Conservation (phyloP, 2,113 vertebrate genomes). For the Engystomops pustulosus region DNA sequence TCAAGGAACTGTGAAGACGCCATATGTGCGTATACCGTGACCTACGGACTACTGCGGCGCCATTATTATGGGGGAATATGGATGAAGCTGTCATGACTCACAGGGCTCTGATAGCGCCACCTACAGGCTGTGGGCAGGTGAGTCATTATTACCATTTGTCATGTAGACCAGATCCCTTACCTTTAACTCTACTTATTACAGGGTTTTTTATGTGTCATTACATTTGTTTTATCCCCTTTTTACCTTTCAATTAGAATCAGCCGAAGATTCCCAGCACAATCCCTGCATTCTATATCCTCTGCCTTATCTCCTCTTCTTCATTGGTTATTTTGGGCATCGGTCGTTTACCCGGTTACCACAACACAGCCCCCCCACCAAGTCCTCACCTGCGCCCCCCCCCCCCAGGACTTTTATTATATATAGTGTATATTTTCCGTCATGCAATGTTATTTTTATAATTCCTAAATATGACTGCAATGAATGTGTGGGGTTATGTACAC, state of each 20-base stretch:
- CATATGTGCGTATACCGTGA: not conserved
- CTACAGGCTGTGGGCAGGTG: not conserved
- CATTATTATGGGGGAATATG: not conserved
- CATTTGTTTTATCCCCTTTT: too few species aligned
- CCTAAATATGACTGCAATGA: conserved; percentile 10
- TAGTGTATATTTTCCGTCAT: not conserved
- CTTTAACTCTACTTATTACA: too few species aligned
- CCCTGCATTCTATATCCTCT: not conserved
- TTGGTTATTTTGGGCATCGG: not conserved
- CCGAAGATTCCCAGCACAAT: not conserved
- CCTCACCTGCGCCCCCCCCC: not conserved
- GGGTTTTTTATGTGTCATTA: too few species aligned
- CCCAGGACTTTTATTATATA: not conserved
- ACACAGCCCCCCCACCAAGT: not conserved
- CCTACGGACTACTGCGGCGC: not conserved
- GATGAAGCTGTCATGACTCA: too few species aligned
- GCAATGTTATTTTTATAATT: not conserved
- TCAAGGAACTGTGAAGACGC: not conserved
- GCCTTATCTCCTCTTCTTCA: not conserved
- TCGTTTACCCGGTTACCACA: not conserved
- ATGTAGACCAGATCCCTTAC: not conserved
- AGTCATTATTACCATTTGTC: too few species aligned
- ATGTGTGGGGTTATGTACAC: not conserved
- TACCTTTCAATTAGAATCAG: too few species aligned
- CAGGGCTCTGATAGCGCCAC: too few species aligned